Percentiles rank a stretch among this genome's conserved stretches.
Conservation (phyloP, 2,113 vertebrate species). For the Psittacus erithacus region DNA sequence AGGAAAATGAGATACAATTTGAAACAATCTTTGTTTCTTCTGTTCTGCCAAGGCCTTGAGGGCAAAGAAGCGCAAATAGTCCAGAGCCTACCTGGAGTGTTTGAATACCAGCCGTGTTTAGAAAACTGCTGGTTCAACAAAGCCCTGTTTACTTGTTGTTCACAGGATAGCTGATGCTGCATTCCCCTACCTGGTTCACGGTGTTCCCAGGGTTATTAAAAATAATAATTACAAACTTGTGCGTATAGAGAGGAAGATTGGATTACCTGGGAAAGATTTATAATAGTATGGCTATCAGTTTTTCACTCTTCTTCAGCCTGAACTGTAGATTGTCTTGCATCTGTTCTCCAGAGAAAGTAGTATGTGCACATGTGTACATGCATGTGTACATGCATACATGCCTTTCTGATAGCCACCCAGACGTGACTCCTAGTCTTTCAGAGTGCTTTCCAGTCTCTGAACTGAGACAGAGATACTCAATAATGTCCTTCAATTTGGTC, state of each 20-base stretch:
- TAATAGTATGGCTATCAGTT: not conserved
- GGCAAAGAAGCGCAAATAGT: slow-evolving; percentile 5
- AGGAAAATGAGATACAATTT: not conserved
- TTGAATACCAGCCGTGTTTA: not conserved
- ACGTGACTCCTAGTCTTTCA: not conserved
- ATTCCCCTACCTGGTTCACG: not conserved
- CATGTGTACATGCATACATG: accelerated
- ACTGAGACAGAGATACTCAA: not conserved
- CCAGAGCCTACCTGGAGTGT: accelerated
- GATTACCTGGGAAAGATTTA: not conserved
- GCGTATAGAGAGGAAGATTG: not conserved
- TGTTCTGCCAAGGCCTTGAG: not conserved
- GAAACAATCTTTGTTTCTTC: not conserved
- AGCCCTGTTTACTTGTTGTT: not conserved
- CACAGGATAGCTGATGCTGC: not conserved
- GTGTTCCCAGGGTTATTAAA: not conserved
- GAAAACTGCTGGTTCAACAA: not conserved
- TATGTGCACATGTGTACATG: accelerated
- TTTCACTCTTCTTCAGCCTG: not conserved
- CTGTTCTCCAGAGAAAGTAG: not conserved
- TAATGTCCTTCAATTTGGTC: not conserved
- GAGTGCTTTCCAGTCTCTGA: not conserved
- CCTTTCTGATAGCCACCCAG: not conserved
- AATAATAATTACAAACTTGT: not conserved
- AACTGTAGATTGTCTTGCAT: not conserved